A percentile compares a stretch with the other conserved stretches of the same genome.
Conservation (phyloP, 2,797 vertebrate genomes). For the Podarcis lilfordi region DNA sequence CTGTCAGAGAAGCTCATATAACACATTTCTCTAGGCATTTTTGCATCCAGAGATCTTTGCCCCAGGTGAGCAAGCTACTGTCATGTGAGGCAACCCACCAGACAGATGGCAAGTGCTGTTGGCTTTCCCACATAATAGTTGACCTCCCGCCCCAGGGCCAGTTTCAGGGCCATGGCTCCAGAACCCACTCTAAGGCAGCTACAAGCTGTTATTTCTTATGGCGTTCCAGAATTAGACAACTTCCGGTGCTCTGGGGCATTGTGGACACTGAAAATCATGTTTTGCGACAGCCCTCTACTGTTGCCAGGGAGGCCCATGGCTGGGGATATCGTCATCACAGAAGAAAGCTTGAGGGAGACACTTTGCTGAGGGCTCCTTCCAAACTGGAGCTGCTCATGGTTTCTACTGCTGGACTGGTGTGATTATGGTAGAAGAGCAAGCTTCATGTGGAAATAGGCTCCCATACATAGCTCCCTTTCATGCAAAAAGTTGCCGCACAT, state of each 20-base stretch:
- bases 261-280: neutral
- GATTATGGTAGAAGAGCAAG: neutral
- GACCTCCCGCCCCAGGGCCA: fast-evolving
- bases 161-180: neutral
- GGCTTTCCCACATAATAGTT: neutral
- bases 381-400: neutral
- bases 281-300: neutral
- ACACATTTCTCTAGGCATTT: neutral
- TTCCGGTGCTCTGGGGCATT: neutral
- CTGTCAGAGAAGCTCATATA: neutral
- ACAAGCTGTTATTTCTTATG: neutral
- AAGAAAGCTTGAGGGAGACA: neutral
- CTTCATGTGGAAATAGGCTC: no score
- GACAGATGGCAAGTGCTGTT: neutral
- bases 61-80: neutral
- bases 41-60: neutral
- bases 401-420: neutral
- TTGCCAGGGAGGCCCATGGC: neutral
- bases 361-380: neutral
- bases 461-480: no score
- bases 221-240: neutral
- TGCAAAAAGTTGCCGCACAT: no score
- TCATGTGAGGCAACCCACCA: neutral
- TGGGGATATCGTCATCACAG: neutral
- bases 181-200: neutral